Evolutionary conservation across 2,797 vertebrate species (phyloP).

Genomic region (Cheirogaleus major): DNA sequence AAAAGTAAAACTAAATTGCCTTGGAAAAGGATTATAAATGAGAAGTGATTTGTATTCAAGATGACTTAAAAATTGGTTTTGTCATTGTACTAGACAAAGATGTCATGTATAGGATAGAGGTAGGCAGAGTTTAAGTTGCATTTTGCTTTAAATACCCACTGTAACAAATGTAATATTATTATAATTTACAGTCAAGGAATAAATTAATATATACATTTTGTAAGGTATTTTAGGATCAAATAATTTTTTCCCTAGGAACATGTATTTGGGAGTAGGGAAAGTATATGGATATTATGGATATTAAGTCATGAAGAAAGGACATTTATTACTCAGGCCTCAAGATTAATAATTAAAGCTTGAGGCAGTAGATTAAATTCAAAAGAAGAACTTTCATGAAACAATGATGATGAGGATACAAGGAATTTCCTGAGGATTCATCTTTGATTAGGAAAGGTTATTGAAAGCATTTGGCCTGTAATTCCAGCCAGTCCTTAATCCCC

Average conservation of each 20-base stretch:
- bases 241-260: not conserved
- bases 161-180: not conserved
- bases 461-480: slow-evolving; percentile 73
- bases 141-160: not conserved
- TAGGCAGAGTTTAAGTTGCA: not conserved
- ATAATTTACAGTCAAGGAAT: not conserved
- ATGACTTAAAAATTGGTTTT: not conserved
- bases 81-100: not conserved
- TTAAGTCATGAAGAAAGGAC: not conserved
- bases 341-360: slow-evolving; percentile 59
- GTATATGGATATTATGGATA: not conserved
- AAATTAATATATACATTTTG: not conserved
- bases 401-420: slow-evolving; percentile 58
- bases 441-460: slow-evolving; percentile 73
- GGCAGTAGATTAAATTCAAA: slow-evolving; percentile 47
- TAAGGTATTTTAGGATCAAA: not conserved
- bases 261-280: not conserved
- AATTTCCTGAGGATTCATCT: slow-evolving; percentile 79
- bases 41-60: not conserved
- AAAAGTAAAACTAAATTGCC: not conserved
- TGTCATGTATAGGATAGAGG: not conserved
- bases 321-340: not conserved
- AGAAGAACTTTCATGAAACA: slow-evolving; percentile 68
- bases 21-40: not conserved
- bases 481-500: slow-evolving; percentile 63